phyloP scores from a whole-genome alignment of 2,113 vertebrate genomes.

The Chrysochloris asiatica region DNA sequence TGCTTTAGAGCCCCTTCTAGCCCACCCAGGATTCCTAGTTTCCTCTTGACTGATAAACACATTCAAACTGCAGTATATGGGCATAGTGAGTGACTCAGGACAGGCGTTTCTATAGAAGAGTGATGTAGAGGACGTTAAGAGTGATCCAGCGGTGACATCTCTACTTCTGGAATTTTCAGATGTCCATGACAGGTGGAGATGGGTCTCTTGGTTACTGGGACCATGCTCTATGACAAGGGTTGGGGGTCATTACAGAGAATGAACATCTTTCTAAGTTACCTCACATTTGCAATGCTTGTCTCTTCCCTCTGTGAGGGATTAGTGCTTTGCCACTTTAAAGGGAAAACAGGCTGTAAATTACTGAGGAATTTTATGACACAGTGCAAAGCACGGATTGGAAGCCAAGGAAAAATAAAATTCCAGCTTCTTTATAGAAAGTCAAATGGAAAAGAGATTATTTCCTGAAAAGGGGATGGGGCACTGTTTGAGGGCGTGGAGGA shows the following conservation, averaged over 20 bases:
- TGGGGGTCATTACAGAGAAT: neutral
- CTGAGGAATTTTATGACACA: conserved; percentile 72
- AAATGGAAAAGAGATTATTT: conserved; percentile 57
- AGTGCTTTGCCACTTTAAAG: conserved; percentile 70
- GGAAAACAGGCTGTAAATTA: conserved; percentile 76
- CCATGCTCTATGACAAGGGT: neutral
- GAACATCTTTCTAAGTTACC: neutral
- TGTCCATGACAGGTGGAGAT: neutral
- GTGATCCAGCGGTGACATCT: neutral
- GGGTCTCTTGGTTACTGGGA: neutral
- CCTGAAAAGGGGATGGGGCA: neutral
- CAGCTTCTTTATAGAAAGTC: conserved; percentile 61
- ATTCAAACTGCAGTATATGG: neutral
- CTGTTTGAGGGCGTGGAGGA: neutral
- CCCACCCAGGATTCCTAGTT: neutral
- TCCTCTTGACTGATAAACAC: neutral
- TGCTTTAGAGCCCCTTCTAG: neutral
- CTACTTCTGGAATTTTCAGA: neutral
- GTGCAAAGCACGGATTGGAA: conserved; percentile 70
- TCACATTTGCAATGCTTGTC: neutral
- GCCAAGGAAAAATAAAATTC: conserved; percentile 68
- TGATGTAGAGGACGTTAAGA: too few species aligned
- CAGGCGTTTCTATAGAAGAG: neutral
- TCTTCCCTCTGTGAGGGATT: neutral
- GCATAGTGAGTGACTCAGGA: neutral